Conservation (phyloP, 2,888 invertebrate genomes). For the Ochropleura leucogaster region DNA sequence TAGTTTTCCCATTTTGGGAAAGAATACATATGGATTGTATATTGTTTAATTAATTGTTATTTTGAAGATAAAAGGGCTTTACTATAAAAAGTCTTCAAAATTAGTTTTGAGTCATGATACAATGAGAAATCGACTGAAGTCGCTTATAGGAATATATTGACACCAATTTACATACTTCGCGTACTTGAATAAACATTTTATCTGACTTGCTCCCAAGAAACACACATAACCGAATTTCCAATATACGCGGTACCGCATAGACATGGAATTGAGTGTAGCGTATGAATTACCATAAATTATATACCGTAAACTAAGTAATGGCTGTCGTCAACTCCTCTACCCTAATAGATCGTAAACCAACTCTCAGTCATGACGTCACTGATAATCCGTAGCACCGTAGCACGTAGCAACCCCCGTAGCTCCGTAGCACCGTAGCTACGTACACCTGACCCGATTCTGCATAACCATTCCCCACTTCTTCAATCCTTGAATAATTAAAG, state of each 20-base stretch:
- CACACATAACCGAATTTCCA: constrained; percentile 26
- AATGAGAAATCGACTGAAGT: neutral
- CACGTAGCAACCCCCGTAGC: constrained; percentile 37
- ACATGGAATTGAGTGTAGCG: constrained; percentile 15
- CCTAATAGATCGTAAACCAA: constrained; percentile 37
- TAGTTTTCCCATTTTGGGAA: too few relatives aligned
- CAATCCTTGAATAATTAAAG: constrained; percentile 66
- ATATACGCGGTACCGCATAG: constrained; percentile 4
- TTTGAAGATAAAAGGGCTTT: neutral
- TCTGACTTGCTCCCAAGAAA: neutral
- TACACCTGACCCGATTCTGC: constrained; percentile 62
- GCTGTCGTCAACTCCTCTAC: constrained; percentile 19
- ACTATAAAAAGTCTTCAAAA: neutral
- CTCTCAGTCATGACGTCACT: constrained; percentile 43
- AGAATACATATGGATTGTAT: too few relatives aligned
- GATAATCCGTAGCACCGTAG: constrained; percentile 47
- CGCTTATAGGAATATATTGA: neutral
- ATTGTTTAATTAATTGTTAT: too few relatives aligned
- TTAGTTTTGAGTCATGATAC: neutral
- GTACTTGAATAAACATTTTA: neutral
- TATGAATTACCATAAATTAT: constrained; percentile 52
- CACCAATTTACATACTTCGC: neutral
- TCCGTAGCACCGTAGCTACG: constrained; percentile 25
- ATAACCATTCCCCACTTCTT: constrained; percentile 61
- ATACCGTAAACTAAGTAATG: constrained; percentile 14